phyloP scores from a whole-genome alignment of 2,113 vertebrate species.

The Platysternon megacephalum region DNA sequence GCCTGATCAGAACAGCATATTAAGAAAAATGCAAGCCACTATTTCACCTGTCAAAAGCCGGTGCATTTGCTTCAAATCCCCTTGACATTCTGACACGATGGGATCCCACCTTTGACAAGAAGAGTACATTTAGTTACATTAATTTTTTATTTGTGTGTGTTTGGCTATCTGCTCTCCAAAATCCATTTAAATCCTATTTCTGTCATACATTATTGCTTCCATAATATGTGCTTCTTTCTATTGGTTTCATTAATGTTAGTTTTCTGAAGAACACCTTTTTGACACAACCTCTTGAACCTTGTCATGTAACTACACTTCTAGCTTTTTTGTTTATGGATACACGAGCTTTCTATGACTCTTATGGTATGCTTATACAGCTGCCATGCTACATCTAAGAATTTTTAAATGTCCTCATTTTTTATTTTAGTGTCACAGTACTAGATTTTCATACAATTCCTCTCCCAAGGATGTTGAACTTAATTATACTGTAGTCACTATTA shows the following conservation, averaged over 20 bases:
- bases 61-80: conserved; percentile 97
- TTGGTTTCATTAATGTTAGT: background rate
- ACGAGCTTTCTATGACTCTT: background rate
- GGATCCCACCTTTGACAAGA: conserved; percentile 90
- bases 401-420: background rate
- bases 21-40: background rate
- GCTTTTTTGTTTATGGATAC: background rate
- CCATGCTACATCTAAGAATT: background rate
- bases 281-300: background rate
- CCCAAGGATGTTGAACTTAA: background rate
- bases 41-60: conserved; percentile 95
- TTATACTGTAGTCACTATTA: background rate
- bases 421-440: background rate
- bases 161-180: background rate
- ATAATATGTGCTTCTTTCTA: background rate
- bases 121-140: background rate
- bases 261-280: background rate
- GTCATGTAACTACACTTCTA: background rate
- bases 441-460: background rate
- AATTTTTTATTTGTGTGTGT: background rate
- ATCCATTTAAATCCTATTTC: background rate
- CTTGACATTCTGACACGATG: conserved; percentile 98
- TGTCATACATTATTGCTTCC: background rate
- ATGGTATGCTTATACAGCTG: background rate
- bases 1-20: background rate